A percentile compares a stretch with the other conserved stretches of the same genome.
Evolutionary conservation across 2,113 vertebrate species (phyloP).

Genomic region (Sinocyclocheilus rhinocerous): DNA sequence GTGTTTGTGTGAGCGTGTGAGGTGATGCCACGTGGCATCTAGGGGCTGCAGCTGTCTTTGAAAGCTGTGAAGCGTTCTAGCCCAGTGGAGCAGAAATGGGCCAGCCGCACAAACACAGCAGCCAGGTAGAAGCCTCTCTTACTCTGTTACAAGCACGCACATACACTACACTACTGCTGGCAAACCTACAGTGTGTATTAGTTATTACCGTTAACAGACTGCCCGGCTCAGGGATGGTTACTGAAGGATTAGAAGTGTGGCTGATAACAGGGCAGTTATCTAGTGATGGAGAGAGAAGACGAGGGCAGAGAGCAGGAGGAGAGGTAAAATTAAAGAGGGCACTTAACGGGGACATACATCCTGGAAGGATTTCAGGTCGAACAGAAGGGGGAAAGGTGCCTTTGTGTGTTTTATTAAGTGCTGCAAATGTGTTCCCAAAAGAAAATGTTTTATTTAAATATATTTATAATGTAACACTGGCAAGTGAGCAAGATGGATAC

Average conservation of each 20-base stretch:
- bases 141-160: constrained; percentile 60
- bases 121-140: constrained; percentile 51
- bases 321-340: constrained; percentile 40
- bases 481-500: not conserved
- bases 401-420: too few species aligned
- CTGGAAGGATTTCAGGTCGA: not conserved
- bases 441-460: too few species aligned
- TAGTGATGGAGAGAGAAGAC: not conserved
- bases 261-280: constrained; percentile 59
- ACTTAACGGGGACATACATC: not conserved
- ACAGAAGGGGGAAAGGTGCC: too few species aligned
- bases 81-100: constrained; percentile 75
- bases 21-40: constrained; percentile 71
- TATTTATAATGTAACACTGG: too few species aligned
- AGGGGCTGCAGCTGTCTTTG: constrained; percentile 80
- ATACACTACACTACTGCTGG: constrained; percentile 57
- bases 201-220: constrained; percentile 37
- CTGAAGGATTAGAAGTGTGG: constrained; percentile 32
- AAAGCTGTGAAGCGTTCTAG: constrained; percentile 78
- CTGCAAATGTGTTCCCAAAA: too few species aligned
- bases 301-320: not conserved
- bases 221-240: not conserved
- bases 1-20: constrained; percentile 51
- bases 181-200: constrained; percentile 65
- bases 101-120: constrained; percentile 55